Evolutionary conservation across 2,888 invertebrate species (phyloP).

Genomic region (Mesorhabditis belari): DNA sequence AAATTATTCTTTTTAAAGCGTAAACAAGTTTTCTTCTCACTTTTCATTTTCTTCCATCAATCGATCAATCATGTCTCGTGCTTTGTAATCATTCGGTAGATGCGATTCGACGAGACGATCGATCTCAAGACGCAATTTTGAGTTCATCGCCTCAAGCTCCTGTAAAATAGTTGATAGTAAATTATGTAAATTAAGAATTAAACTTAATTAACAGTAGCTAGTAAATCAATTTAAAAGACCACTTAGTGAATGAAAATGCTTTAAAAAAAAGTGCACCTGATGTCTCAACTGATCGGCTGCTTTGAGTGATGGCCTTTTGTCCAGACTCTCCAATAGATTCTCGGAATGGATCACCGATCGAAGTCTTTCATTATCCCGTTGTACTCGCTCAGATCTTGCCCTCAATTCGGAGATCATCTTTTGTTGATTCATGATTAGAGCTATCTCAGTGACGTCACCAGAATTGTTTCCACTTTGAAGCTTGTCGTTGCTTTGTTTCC

Average conservation of each 20-base stretch:
- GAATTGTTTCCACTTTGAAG: too few species aligned
- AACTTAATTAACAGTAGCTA: background rate
- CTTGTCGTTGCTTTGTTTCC: too few species aligned
- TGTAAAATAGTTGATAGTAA: conserved; percentile 2
- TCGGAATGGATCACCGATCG: conserved; percentile 30
- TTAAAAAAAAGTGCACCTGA: conserved; percentile 7
- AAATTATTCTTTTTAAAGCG: too few species aligned
- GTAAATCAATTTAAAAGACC: too few species aligned
- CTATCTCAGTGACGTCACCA: too few species aligned
- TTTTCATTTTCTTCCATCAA: conserved; percentile 35
- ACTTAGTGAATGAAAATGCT: too few species aligned
- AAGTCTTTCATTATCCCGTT: conserved; percentile 30
- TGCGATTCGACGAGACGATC: conserved; percentile 19
- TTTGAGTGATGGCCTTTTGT: conserved; percentile 25
- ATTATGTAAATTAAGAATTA: background rate
- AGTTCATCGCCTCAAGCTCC: conserved; percentile 27
- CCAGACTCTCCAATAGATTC: conserved; percentile 25
- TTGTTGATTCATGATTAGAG: conserved; percentile 34
- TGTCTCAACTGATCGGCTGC: conserved; percentile 21
- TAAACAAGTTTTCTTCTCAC: too few species aligned
- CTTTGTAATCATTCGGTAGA: conserved; percentile 12
- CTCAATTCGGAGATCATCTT: conserved; percentile 31
- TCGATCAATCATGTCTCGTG: conserved; percentile 23
- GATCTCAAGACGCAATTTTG: conserved; percentile 23
- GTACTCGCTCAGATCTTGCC: conserved; percentile 19